Percentiles rank a stretch among this genome's conserved stretches.
These are phyloP conservation scores for Eurystomus glaucurus DNA, from an alignment of 2,797 vertebrate species.

Conservation along the genomic window DNA sequence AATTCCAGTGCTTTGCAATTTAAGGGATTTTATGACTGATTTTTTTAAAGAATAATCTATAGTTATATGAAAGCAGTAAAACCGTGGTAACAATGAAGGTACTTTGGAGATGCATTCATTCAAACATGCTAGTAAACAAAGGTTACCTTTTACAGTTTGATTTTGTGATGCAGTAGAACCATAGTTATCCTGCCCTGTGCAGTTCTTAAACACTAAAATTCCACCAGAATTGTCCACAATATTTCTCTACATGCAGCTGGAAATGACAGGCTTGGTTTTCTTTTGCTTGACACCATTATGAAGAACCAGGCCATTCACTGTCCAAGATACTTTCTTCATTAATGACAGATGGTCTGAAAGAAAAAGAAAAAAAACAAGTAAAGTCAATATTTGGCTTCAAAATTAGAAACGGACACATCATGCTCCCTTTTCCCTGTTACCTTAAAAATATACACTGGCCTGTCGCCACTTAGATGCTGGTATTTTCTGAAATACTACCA, in stretches of 20 bases:
- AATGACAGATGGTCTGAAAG: conserved; percentile 83
- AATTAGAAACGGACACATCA: conserved; percentile 66
- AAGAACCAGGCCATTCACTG: conserved; percentile 69
- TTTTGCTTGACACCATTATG: conserved; percentile 58
- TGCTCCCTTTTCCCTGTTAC: conserved; percentile 23
- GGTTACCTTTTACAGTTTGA: conserved; percentile 68
- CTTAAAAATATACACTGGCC: conserved; percentile 76
- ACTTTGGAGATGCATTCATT: not conserved
- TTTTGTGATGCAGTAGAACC: conserved; percentile 51
- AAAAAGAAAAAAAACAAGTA: conserved; percentile 18
- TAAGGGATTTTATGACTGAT: not conserved
- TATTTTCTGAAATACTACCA: conserved; percentile 83
- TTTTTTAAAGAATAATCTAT: not conserved
- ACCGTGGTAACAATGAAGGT: not conserved
- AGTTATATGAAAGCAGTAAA: not conserved
- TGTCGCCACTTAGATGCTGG: conserved; percentile 77
- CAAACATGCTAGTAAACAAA: not conserved
- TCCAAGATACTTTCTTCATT: conserved; percentile 76
- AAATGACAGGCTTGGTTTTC: conserved; percentile 65
- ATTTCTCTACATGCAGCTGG: conserved; percentile 53
- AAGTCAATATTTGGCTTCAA: conserved; percentile 81
- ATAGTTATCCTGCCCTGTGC: conserved; percentile 34
- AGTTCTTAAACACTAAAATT: conserved; percentile 73
- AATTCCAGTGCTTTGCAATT: not conserved
- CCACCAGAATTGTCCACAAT: conserved; percentile 34